phyloP scores from a whole-genome alignment of 2,113 vertebrate species.

The Apodemus speciosus region DNA sequence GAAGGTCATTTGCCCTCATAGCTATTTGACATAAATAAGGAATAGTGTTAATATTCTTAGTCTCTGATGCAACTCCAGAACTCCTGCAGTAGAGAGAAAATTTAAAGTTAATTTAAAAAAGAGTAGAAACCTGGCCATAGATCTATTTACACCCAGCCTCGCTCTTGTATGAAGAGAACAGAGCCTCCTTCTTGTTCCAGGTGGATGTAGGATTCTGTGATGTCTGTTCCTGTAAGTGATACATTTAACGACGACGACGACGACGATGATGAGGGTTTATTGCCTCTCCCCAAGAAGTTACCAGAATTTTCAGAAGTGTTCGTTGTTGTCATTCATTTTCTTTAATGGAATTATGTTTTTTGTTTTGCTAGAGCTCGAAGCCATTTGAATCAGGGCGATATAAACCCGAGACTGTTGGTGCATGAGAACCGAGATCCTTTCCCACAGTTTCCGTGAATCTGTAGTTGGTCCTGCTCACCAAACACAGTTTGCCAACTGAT shows the following conservation, averaged over 20 bases:
- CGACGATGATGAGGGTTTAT: background rate
- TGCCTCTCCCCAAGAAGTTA: background rate
- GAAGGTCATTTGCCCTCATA: background rate
- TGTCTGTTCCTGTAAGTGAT: background rate
- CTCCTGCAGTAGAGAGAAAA: background rate
- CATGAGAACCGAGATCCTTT: background rate
- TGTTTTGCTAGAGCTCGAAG: slow-evolving; percentile 49
- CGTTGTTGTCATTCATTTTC: background rate
- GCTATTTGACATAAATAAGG: slow-evolving; percentile 1
- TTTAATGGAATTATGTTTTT: slow-evolving; percentile 55
- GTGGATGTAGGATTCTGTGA: background rate
- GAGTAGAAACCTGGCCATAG: background rate
- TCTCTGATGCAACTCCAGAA: background rate
- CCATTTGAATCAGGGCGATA: slow-evolving; percentile 10
- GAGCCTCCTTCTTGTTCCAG: background rate
- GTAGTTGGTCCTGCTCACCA: slow-evolving; percentile 21
- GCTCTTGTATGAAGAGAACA: background rate
- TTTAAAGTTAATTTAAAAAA: slow-evolving; percentile 7
- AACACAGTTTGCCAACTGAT: background rate
- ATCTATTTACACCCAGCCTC: background rate
- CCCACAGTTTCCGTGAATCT: background rate
- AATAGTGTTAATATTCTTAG: background rate
- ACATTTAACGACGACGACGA: background rate
- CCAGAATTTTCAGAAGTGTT: slow-evolving; percentile 43
- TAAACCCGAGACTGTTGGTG: slow-evolving; percentile 47